Percentiles rank a stretch among this genome's conserved stretches.
Evolutionary conservation across 2,113 vertebrate genomes (phyloP).

Genomic region (Condylura cristata): DNA sequence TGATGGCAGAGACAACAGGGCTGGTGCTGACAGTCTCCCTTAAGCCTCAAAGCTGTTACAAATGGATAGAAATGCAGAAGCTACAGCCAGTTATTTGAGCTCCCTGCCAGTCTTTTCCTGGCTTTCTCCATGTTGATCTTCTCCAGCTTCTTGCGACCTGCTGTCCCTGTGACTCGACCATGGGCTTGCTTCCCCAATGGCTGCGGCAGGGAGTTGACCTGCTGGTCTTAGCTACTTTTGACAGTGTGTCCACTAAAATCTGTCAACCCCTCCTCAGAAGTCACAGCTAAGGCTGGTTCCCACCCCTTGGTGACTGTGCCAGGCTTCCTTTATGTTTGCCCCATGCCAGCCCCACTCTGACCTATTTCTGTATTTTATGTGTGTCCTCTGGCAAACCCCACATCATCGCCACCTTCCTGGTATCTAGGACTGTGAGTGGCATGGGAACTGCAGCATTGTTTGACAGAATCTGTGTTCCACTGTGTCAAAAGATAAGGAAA

Average conservation of each 20-base stretch:
- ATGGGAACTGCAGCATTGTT: neutral
- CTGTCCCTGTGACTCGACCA: neutral
- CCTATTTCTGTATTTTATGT: conserved; percentile 54
- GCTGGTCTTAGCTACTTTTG: neutral
- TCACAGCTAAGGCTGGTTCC: neutral
- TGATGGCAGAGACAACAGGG: neutral
- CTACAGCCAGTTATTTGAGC: neutral
- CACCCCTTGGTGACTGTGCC: neutral
- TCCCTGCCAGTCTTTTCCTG: neutral
- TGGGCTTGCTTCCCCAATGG: neutral
- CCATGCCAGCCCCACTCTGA: neutral
- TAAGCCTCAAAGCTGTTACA: neutral
- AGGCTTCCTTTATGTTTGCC: neutral
- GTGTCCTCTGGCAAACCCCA: conserved; percentile 17
- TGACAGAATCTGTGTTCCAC: conserved; percentile 14
- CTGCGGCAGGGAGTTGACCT: neutral
- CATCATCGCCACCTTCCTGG: conserved; percentile 37
- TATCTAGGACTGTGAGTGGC: neutral
- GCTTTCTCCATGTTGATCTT: neutral
- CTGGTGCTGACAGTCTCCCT: neutral
- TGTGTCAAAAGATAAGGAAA: neutral
- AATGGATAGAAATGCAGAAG: neutral
- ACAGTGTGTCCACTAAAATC: conserved; percentile 12
- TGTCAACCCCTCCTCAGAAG: neutral
- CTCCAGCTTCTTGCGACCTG: neutral